Base-by-base conservation (phyloP, 1,140 invertebrate genomes). In the Coenobita brevimanus region DNA sequence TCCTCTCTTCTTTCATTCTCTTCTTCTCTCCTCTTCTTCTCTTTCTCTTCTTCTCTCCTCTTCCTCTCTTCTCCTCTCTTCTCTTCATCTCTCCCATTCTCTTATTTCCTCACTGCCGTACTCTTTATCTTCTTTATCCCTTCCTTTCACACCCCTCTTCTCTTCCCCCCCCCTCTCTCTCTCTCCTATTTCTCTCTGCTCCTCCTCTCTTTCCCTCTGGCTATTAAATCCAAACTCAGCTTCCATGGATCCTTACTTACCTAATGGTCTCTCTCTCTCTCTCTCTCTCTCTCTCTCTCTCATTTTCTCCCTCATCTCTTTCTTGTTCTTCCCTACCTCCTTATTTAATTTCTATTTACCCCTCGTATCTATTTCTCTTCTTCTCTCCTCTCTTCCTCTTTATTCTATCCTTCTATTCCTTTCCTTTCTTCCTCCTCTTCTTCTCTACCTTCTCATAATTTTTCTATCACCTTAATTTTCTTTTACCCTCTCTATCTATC, bases 221-320 rank as follows among this genome's bases (percentile, higher is more conserved):
- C 24, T 69, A 62, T n/a, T n/a, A 62, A n/a, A 17, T 24, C 57
- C 21, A 62, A 17, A 62, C 17, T 24, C 57, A 62, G 57, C 21
- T 24, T n/a, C 17, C 17, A 17, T 17, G 27, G 21, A 62, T n/a
- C 21, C 27, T 62, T 62, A 17, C 57, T n/a, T n/a, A 62, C 57
- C 17, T 62, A 17, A 62, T 62, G 17, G 27, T n/a, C 57, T n/a
- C 57, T 62, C 27, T 62, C 17, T n/a, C 1, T 1, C 57, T 67
- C 62, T 67, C 62, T 67, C 62, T 67, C 62, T 67, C 62, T 67
- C 62, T 67, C 62, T 67, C 62, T 67, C 62, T 67, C 62, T 67
- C 54, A 13, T n/a, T 57, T n/a, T 57, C 54, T 57, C 54, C n/a
- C n/a, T n/a, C n/a, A n/a, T n/a, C n/a, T n/a, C n/a, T n/a, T n/a